Base-by-base conservation (phyloP, 2,888 invertebrate species). In the Meteorus colon region DNA sequence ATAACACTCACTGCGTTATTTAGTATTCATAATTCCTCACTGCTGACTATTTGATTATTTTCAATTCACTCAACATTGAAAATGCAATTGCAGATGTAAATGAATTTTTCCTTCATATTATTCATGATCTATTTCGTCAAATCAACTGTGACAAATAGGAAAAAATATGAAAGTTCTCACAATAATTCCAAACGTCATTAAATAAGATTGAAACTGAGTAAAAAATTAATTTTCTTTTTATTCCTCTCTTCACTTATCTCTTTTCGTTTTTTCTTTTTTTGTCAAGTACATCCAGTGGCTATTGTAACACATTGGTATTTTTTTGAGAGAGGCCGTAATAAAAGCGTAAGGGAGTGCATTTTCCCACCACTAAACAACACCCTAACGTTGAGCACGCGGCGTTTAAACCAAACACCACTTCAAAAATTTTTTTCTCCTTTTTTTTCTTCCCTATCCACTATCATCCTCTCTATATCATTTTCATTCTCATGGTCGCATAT, bases 41-140 rank as follows among this genome's bases (percentile, higher is more conserved):
- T 62, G 45, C 24, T 72, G 60, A 72, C 62, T 63, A 62, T 45
- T 63, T 37, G 31, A 72, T 41, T 31, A 72, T 60, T 60, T 51
- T 27, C 24, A 69, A 51, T 69, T 14, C 34, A 48, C 55, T 51
- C 31, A 69, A 55, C 12, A 69, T 31, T 16, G n/a, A 6, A 10
- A n/a, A 4, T 48, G 6, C 5, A n/a, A n/a, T 48, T 48, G 48
- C 5, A 4, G 3, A 48, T n/a, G n/a, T 45, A 3, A 5, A 48
- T 48, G 4, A 4, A 48, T 4, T 4, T 48, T n/a, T 34, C 24
- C 10, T 29, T 27, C 4, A 27, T 67, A 41, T 45, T 51, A 55
- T 19, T 19, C 55, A 27, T 29, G 1, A 19, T 12, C 12, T 16
- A 31, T n/a, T 41, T 65, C 31, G n/a, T 24, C 12, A 29, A 14